Evolutionary conservation across 2,888 invertebrate genomes (phyloP).

Genomic region (Lathronympha strigana): DNA sequence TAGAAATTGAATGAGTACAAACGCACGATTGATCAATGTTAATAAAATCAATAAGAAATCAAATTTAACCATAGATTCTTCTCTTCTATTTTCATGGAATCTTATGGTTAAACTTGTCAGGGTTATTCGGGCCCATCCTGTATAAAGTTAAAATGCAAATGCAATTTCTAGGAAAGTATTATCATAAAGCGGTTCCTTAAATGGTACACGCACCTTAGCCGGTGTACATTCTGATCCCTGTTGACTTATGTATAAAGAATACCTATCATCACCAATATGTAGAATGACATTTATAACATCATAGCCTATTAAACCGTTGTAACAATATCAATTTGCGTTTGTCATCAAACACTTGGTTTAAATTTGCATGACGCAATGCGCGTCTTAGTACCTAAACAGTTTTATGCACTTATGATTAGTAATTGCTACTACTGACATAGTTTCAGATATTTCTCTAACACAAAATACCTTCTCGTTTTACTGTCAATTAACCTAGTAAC

Average conservation of each 20-base stretch:
- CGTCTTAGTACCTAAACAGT: conserved; percentile 22
- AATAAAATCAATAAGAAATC: too few species aligned
- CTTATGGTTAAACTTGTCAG: too few species aligned
- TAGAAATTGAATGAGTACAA: too few species aligned
- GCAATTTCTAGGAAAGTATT: too few species aligned
- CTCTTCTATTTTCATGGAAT: too few species aligned
- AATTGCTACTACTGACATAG: conserved; percentile 7
- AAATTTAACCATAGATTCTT: too few species aligned
- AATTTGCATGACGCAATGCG: conserved; percentile 65
- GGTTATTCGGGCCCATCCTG: too few species aligned
- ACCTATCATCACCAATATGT: conserved; percentile 19
- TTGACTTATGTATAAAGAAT: conserved; percentile 25
- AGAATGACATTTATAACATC: conserved; percentile 47
- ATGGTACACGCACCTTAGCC: neutral
- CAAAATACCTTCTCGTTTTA: too few species aligned
- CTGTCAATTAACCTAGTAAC: too few species aligned
- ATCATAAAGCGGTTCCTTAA: neutral
- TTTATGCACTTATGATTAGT: conserved; percentile 44
- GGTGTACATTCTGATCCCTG: neutral
- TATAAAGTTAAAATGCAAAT: too few species aligned
- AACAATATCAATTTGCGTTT: conserved; percentile 71
- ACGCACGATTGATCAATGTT: too few species aligned
- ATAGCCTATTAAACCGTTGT: conserved; percentile 62
- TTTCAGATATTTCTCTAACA: conserved; percentile 4
- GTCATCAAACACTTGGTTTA: conserved; percentile 57